phyloP scores from a whole-genome alignment of 92 coral and sea anemone genomes.

The Palythoa grandis region DNA sequence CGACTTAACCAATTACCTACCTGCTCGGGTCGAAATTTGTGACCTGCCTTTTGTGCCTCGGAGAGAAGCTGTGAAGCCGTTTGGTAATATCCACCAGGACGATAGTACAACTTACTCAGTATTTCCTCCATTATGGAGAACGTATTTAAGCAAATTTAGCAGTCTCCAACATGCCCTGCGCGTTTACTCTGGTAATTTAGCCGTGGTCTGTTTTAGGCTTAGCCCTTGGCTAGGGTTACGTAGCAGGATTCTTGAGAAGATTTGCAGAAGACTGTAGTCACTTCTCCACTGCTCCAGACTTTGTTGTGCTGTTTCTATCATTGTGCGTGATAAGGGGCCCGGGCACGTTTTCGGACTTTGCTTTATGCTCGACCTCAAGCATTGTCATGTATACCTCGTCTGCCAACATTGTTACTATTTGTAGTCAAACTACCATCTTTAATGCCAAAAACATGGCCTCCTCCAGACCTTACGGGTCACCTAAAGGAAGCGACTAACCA shows the following conservation, averaged over 20 bases:
- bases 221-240: too few relatives aligned
- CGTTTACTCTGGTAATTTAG: too few relatives aligned
- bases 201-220: too few relatives aligned
- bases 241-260: too few relatives aligned
- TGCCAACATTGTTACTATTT: too few relatives aligned
- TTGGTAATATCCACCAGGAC: not conserved
- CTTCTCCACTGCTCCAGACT: slow-evolving; percentile 37
- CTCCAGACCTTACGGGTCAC: too few relatives aligned
- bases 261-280: too few relatives aligned
- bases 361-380: slow-evolving; percentile 15
- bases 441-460: too few relatives aligned
- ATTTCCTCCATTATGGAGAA: too few relatives aligned
- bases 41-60: not conserved
- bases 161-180: too few relatives aligned
- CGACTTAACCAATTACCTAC: not conserved
- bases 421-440: too few relatives aligned
- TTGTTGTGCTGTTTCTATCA: slow-evolving; percentile 17
- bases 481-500: slow-evolving; percentile 3
- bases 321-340: slow-evolving; percentile 29
- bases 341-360: slow-evolving; percentile 35
- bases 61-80: not conserved
- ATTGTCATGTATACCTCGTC: slow-evolving; percentile 36
- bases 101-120: not conserved
- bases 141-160: too few relatives aligned
- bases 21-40: not conserved